These are phyloP conservation scores for Anoplopoma fimbria DNA, from an alignment of 2,113 vertebrate genomes.

Conservation along the genomic window DNA sequence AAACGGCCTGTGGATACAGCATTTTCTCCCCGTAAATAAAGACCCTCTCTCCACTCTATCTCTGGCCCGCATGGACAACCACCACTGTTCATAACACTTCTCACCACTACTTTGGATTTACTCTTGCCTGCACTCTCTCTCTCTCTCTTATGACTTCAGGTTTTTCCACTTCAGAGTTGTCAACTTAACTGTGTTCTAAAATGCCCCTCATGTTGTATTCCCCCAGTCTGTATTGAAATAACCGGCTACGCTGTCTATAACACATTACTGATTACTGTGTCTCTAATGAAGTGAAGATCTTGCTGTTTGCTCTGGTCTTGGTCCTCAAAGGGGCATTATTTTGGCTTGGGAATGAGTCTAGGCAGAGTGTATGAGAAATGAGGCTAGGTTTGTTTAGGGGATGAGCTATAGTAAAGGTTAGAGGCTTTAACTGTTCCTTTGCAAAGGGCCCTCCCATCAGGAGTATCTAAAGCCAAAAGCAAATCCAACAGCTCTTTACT, in stretches of 20 bases:
- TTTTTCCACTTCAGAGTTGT: constrained; percentile 61
- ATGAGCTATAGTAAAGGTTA: constrained; percentile 54
- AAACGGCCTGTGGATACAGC: constrained; percentile 84
- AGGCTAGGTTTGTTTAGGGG: constrained; percentile 52
- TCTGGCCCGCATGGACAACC: constrained; percentile 71
- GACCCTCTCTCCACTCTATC: constrained; percentile 63
- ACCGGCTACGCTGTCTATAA: constrained; percentile 35
- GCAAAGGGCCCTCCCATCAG: constrained; percentile 54
- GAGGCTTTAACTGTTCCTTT: constrained; percentile 52
- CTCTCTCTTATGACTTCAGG: constrained; percentile 64
- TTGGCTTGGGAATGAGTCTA: constrained; percentile 31
- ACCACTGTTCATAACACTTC: constrained; percentile 59
- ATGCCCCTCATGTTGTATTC: constrained; percentile 60
- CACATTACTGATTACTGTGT: constrained; percentile 54
- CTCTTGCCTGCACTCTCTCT: constrained; percentile 58
- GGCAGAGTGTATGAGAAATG: constrained; percentile 28
- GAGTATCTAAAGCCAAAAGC: constrained; percentile 57
- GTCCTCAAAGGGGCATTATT: constrained; percentile 54
- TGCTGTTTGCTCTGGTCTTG: constrained; percentile 59
- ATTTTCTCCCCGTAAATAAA: constrained; percentile 72
- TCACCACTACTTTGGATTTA: constrained; percentile 46
- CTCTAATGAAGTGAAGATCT: constrained; percentile 62
- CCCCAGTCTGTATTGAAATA: constrained; percentile 58
- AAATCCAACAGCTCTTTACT: constrained; percentile 49
- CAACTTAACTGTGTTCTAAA: constrained; percentile 54